Evolutionary conservation across 2,888 invertebrate species (phyloP).

Genomic region (Oxytorus armatus): DNA sequence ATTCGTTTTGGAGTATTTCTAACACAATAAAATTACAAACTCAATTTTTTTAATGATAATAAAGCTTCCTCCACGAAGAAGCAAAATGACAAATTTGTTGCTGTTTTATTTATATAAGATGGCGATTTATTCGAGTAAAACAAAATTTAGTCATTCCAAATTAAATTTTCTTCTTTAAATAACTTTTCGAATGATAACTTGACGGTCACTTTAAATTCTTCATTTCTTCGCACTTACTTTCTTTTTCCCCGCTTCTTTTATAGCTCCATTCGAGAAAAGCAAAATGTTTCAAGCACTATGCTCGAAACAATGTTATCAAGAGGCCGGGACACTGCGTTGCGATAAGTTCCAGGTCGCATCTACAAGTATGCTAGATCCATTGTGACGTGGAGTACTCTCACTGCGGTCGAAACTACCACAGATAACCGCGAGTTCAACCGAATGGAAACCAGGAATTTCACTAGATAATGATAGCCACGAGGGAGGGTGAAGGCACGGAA

Average conservation of each 20-base stretch:
- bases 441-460: conserved; percentile 41
- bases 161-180: no score
- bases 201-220: neutral
- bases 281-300: conserved; percentile 24
- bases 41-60: no score
- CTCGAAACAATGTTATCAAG: conserved; percentile 55
- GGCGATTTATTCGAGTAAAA: no score
- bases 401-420: conserved; percentile 30
- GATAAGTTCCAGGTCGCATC: conserved; percentile 44
- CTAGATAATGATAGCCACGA: conserved; percentile 33
- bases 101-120: no score
- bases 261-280: conserved; percentile 2
- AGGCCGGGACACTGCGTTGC: conserved; percentile 6
- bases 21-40: neutral
- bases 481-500: neutral
- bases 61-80: no score
- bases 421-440: conserved; percentile 44
- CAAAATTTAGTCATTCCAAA: no score
- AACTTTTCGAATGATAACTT: no score
- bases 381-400: neutral
- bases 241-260: neutral
- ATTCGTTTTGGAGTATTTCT: no score
- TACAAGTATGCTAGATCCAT: conserved; percentile 24
- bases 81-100: no score
- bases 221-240: neutral